Conservation (phyloP, 1,140 invertebrate genomes). For the Sesamia nonagrioides region DNA sequence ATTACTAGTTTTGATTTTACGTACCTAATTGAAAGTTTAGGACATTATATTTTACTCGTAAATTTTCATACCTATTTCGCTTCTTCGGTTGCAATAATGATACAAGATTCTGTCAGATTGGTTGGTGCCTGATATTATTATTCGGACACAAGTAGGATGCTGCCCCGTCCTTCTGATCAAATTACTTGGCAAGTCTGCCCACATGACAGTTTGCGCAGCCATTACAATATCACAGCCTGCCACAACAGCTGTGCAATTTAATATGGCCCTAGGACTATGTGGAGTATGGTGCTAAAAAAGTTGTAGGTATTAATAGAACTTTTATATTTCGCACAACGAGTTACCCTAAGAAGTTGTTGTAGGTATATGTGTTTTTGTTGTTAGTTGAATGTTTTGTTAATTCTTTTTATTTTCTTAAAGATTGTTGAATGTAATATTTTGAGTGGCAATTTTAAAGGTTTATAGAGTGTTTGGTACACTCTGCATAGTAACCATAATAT, state of each 20-base stretch:
- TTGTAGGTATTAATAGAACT: not conserved
- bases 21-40: too few species aligned
- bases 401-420: too few species aligned
- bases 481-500: too few species aligned
- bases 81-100: not conserved
- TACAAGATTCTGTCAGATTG: not conserved
- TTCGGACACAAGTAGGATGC: not conserved
- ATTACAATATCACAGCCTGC: slow-evolving; percentile 17
- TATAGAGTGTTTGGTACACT: too few species aligned
- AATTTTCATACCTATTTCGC: not conserved
- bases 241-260: slow-evolving; percentile 35
- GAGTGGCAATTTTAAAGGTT: not conserved
- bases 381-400: not conserved
- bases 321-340: not conserved
- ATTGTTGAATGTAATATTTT: not conserved
- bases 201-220: slow-evolving; percentile 6
- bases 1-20: too few species aligned
- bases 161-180: slow-evolving; percentile 7
- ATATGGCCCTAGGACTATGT: slow-evolving; percentile 13
- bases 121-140: slow-evolving; percentile 21
- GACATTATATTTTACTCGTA: too few species aligned
- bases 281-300: not conserved
- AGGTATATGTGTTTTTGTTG: not conserved
- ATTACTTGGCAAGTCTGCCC: slow-evolving; percentile 9
- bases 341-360: not conserved